Conservation (phyloP, 2,797 vertebrate genomes). For the Silurus lanzhouensis region DNA sequence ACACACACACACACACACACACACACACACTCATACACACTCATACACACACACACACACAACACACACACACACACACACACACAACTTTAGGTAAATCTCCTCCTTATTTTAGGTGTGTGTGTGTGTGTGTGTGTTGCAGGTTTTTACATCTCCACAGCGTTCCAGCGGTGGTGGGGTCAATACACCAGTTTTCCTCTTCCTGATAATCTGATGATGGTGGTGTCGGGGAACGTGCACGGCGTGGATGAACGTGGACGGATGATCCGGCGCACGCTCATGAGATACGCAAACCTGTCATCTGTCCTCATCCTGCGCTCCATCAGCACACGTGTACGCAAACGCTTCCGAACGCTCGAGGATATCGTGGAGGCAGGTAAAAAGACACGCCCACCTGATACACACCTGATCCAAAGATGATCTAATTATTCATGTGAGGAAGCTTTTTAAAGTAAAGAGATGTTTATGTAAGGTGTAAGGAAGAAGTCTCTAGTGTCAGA, state of each 20-base stretch:
- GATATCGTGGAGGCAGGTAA: slow-evolving; percentile 86
- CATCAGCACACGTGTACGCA: slow-evolving; percentile 85
- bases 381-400: slow-evolving; percentile 3
- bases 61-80: too few species aligned
- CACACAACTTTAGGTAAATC: not conserved
- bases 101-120: not conserved
- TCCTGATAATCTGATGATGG: slow-evolving; percentile 90
- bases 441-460: not conserved
- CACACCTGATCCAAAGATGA: too few species aligned
- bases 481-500: too few species aligned
- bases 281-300: slow-evolving; percentile 86
- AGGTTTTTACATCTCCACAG: slow-evolving; percentile 88
- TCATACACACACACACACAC: too few species aligned
- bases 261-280: slow-evolving; percentile 82
- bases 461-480: too few species aligned
- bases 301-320: slow-evolving; percentile 88
- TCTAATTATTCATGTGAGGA: not conserved
- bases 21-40: not conserved
- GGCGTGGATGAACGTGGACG: slow-evolving; percentile 82
- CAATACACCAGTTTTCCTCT: slow-evolving; percentile 91
- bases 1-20: not conserved
- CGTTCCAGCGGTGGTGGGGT: slow-evolving; percentile 90
- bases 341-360: slow-evolving; percentile 83
- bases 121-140: slow-evolving; percentile 9
- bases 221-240: slow-evolving; percentile 86